phyloP scores from a whole-genome alignment of 2,113 vertebrate species.

The Leptosomus discolor region DNA sequence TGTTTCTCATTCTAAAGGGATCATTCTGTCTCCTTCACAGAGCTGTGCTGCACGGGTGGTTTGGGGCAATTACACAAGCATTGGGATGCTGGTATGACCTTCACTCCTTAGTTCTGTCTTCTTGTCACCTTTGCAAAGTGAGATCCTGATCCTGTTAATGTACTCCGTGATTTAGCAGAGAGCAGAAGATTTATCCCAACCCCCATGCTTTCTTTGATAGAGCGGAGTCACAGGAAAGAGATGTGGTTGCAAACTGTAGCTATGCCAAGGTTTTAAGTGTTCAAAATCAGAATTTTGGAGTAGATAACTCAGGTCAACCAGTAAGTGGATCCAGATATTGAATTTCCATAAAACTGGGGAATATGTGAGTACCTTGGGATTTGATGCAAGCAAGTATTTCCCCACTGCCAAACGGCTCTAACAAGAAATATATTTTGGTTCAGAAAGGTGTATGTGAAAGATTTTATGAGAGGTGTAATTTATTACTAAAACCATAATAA shows the following conservation, averaged over 20 bases:
- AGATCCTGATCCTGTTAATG: background rate
- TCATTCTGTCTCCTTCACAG: rapidly evolving
- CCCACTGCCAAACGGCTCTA: background rate
- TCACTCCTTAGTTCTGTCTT: background rate
- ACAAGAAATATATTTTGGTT: background rate
- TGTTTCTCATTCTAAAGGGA: rapidly evolving
- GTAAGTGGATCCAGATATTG: background rate
- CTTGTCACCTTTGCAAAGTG: background rate
- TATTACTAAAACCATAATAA: background rate
- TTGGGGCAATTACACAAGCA: background rate
- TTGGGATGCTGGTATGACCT: background rate
- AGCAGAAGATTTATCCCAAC: background rate
- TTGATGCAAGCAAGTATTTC: background rate
- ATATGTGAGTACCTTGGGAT: background rate
- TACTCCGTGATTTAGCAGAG: background rate
- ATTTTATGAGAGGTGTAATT: background rate
- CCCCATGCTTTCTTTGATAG: background rate
- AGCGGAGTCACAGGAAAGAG: background rate
- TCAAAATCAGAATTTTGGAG: background rate
- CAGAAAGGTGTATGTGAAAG: background rate
- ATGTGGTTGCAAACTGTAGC: background rate
- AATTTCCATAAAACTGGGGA: background rate
- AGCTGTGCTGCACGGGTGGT: rapidly evolving
- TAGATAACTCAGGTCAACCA: background rate
- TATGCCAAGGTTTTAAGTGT: background rate